Conservation (phyloP, 2,888 invertebrate genomes). For the Melangyna quadrimaculata region DNA sequence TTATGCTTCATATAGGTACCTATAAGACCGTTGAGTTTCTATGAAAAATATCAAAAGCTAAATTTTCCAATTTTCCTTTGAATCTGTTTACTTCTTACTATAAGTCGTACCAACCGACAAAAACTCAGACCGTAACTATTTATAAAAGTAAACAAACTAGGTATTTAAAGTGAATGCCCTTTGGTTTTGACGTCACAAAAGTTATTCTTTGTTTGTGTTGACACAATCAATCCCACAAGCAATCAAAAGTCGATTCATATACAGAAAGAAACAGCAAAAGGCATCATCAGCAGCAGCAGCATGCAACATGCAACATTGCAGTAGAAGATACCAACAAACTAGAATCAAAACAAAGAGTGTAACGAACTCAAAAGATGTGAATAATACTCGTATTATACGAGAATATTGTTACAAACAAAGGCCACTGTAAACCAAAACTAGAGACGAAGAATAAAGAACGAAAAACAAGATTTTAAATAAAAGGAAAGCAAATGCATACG, state of each 20-base stretch:
- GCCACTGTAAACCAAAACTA: conserved; percentile 39
- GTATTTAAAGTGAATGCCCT: conserved; percentile 57
- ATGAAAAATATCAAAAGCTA: background rate
- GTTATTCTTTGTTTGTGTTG: background rate
- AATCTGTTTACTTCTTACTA: background rate
- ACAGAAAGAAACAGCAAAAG: background rate
- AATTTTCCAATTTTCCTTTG: background rate
- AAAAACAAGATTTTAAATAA: background rate
- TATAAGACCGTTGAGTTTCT: too few species aligned
- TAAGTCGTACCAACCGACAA: background rate
- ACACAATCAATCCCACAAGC: background rate
- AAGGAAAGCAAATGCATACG: background rate
- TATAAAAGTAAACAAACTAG: conserved; percentile 47
- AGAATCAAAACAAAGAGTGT: conserved; percentile 70
- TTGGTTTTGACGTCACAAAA: conserved; percentile 57
- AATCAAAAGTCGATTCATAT: background rate
- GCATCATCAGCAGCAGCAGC: conserved; percentile 2
- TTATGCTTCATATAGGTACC: too few species aligned
- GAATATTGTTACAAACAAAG: conserved; percentile 52
- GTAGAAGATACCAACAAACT: conserved; percentile 37
- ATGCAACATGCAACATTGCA: background rate
- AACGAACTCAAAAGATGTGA: conserved; percentile 50
- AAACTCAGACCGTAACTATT: background rate
- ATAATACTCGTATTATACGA: conserved; percentile 28
- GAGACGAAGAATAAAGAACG: background rate